Percentiles rank a stretch among this genome's conserved stretches.
Evolutionary conservation across 2,797 vertebrate genomes (phyloP).

Genomic region (Fundulus diaphanus): DNA sequence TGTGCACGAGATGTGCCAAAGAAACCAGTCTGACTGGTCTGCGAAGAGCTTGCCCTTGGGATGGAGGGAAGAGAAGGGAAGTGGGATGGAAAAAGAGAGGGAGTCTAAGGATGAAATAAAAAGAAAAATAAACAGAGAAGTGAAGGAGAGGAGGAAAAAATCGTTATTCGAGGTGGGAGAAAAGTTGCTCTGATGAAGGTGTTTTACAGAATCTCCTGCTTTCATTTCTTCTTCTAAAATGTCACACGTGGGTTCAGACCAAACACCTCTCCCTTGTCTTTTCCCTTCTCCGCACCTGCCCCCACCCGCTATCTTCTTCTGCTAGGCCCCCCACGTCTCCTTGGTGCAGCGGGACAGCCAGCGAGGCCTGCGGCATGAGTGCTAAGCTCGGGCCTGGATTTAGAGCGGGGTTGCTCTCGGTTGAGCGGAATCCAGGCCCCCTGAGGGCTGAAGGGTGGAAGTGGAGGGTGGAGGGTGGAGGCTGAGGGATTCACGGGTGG

Average conservation of each 20-base stretch:
- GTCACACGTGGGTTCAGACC: conserved; percentile 39
- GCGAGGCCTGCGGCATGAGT: conserved; percentile 67
- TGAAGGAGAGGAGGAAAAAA: conserved; percentile 28
- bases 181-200: conserved; percentile 27
- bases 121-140: conserved; percentile 63
- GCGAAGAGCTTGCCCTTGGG: conserved; percentile 70
- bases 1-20: conserved; percentile 63
- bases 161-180: conserved; percentile 25
- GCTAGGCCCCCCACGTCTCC: conserved; percentile 54
- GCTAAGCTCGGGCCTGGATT: conserved; percentile 72
- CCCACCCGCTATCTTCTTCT: conserved; percentile 26
- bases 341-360: conserved; percentile 60
- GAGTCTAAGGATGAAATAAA: conserved; percentile 62
- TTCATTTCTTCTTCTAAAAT: conserved; percentile 24
- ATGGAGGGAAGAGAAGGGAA: conserved; percentile 61
- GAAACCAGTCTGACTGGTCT: conserved; percentile 78
- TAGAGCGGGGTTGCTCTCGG: conserved; percentile 66
- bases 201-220: conserved; percentile 24
- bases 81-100: conserved; percentile 63
- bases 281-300: conserved; percentile 9
- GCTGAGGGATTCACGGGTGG: conserved; percentile 7
- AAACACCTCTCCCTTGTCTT: conserved; percentile 37
- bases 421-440: conserved; percentile 75
- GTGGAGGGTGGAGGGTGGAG: conserved; percentile 38
- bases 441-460: conserved; percentile 62